Conservation (phyloP, 2,113 vertebrate genomes). For the Epinephelus moara region DNA sequence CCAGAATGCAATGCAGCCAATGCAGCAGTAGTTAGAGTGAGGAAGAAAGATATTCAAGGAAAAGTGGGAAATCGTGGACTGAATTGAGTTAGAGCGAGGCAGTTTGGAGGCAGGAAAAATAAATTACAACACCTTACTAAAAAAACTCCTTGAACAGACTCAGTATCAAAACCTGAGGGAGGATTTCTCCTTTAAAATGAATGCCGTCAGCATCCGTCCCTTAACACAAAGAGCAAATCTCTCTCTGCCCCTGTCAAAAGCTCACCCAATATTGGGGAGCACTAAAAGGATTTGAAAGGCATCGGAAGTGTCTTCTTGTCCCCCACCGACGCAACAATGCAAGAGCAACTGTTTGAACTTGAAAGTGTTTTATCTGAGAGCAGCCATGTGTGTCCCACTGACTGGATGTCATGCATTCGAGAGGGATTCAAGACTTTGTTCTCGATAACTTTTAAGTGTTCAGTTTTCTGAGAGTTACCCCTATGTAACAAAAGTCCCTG, state of each 20-base stretch:
- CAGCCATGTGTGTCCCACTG: constrained; percentile 75
- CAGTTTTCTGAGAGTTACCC: constrained; percentile 69
- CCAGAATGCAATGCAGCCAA: constrained; percentile 1
- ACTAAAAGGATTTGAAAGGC: constrained; percentile 73
- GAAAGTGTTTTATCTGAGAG: constrained; percentile 73
- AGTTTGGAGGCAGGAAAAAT: constrained; percentile 4
- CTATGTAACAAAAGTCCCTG: constrained; percentile 71
- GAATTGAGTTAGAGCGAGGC: constrained; percentile 23
- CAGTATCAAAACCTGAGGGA: constrained; percentile 20
- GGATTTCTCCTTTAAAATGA: constrained; percentile 29
- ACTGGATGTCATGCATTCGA: constrained; percentile 71
- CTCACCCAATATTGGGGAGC: constrained; percentile 63
- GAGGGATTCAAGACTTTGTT: constrained; percentile 66
- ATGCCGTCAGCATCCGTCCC: constrained; percentile 5
- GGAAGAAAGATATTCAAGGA: neutral
- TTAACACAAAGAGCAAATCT: constrained; percentile 59
- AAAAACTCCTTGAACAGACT: neutral
- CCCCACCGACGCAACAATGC: constrained; percentile 69
- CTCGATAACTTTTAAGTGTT: constrained; percentile 69
- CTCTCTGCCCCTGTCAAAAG: constrained; percentile 50
- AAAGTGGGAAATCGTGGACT: constrained; percentile 7
- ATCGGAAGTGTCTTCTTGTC: constrained; percentile 78
- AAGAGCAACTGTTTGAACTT: constrained; percentile 75
- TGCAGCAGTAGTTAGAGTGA: neutral
- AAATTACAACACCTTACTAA: neutral